Evolutionary conservation across 2,113 vertebrate genomes (phyloP).

Genomic region (Oryzias celebensis): DNA sequence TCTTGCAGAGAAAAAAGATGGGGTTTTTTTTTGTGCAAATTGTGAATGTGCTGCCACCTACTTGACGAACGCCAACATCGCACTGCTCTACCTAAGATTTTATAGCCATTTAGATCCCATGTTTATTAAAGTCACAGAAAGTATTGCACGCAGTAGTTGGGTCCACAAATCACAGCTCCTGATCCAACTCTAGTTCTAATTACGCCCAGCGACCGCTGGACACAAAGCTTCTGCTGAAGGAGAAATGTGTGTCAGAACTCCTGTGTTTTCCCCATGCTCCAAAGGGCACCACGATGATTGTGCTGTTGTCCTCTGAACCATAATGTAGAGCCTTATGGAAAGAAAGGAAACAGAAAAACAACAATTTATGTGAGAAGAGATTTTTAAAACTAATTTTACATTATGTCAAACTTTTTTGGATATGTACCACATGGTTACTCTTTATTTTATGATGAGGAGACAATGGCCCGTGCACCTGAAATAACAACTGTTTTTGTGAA

Average conservation of each 20-base stretch:
- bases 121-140: slow-evolving; percentile 28
- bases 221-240: slow-evolving; percentile 93
- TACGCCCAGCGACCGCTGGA: slow-evolving; percentile 95
- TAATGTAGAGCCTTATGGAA: slow-evolving; percentile 86
- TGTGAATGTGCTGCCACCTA: slow-evolving; percentile 21
- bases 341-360: neutral
- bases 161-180: slow-evolving; percentile 29
- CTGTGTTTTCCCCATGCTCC: slow-evolving; percentile 96
- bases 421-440: no score
- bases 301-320: slow-evolving; percentile 94
- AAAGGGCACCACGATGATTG: slow-evolving; percentile 90
- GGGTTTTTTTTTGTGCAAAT: slow-evolving; percentile 25
- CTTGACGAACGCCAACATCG: slow-evolving; percentile 20
- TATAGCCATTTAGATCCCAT: slow-evolving; percentile 15
- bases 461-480: no score
- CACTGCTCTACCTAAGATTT: slow-evolving; percentile 26
- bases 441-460: no score
- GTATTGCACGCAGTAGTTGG: slow-evolving; percentile 44
- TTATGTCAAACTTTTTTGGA: no score
- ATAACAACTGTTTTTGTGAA: no score
- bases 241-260: slow-evolving; percentile 84
- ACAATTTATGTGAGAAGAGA: neutral
- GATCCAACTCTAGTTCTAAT: slow-evolving; percentile 9
- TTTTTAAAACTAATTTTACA: neutral
- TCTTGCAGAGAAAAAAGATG: slow-evolving; percentile 21